These are phyloP conservation scores for Drosophila busckii DNA, from an alignment of 1,140 invertebrate species.

Conservation along the genomic window DNA sequence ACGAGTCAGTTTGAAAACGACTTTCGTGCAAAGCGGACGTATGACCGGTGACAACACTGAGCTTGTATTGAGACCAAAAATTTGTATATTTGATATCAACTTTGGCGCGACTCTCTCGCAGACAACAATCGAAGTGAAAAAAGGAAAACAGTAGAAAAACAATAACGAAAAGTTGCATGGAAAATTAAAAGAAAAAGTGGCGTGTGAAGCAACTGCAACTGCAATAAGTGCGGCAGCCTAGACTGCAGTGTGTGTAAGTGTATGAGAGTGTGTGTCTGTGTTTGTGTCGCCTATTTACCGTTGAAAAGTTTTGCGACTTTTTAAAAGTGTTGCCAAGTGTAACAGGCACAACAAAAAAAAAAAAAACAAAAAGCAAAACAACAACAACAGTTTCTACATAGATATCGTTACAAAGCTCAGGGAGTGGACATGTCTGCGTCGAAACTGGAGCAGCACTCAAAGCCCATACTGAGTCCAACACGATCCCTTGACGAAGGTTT, in stretches of 20 bases:
- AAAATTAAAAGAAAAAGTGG: conserved; percentile 53
- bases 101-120: conserved; percentile 52
- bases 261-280: conserved; percentile 12
- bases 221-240: too few species aligned
- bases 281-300: conserved; percentile 2
- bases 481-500: conserved; percentile 79
- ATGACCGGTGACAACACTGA: conserved; percentile 23
- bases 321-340: conserved; percentile 32
- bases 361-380: too few species aligned
- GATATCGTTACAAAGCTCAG: conserved; percentile 5
- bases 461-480: conserved; percentile 78
- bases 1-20: conserved; percentile 61
- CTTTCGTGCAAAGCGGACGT: conserved; percentile 70
- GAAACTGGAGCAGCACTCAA: conserved; percentile 78
- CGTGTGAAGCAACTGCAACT: conserved; percentile 44
- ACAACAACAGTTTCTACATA: too few species aligned
- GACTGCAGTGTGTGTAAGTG: conserved; percentile 19
- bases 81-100: conserved; percentile 30
- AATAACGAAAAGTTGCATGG: conserved; percentile 48
- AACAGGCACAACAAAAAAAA: conserved; percentile 9
- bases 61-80: conserved; percentile 14
- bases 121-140: conserved; percentile 41
- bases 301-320: conserved; percentile 25
- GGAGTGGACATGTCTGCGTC: conserved; percentile 45
- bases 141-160: conserved; percentile 18